A percentile compares a stretch with the other conserved stretches of the same genome.
Conservation (phyloP, 2,888 invertebrate genomes). For the Meta bourneti region DNA sequence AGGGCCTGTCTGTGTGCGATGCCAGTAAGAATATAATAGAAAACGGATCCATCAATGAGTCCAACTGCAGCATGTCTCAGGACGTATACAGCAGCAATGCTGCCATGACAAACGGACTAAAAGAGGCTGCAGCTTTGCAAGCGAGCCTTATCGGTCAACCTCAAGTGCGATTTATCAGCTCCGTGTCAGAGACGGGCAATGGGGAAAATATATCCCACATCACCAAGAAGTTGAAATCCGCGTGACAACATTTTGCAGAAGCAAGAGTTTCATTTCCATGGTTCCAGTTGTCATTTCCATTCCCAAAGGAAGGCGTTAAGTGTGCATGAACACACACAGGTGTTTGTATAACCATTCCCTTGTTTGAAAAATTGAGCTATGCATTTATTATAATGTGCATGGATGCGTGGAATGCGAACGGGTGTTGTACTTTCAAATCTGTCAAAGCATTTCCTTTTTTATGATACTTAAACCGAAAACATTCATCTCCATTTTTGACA, state of each 20-base stretch:
- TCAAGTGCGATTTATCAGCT: conserved; percentile 73
- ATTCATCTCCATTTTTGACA: not conserved
- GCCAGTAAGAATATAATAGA: conserved; percentile 34
- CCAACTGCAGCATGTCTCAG: conserved; percentile 69
- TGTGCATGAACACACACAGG: not conserved
- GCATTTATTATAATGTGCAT: conserved; percentile 61
- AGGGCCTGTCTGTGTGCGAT: conserved; percentile 42
- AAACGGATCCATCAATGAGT: conserved; percentile 60
- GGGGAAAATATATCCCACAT: conserved; percentile 57
- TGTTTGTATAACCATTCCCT: conserved; percentile 13
- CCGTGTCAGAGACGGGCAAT: conserved; percentile 52
- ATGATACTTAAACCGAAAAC: conserved; percentile 10
- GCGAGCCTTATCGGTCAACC: conserved; percentile 76
- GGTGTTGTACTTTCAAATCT: not conserved
- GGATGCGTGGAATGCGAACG: conserved; percentile 4
- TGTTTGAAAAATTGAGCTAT: conserved; percentile 59
- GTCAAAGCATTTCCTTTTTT: conserved; percentile 16
- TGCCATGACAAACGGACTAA: conserved; percentile 74
- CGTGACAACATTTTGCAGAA: conserved; percentile 36
- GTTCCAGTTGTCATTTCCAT: conserved; percentile 13
- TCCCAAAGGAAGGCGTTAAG: not conserved
- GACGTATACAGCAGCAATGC: conserved; percentile 68
- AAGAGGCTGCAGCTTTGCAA: conserved; percentile 70
- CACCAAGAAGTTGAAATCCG: conserved; percentile 69
- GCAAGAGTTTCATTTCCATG: not conserved